phyloP scores from a whole-genome alignment of 2,113 vertebrate species.

The Sturnus vulgaris region DNA sequence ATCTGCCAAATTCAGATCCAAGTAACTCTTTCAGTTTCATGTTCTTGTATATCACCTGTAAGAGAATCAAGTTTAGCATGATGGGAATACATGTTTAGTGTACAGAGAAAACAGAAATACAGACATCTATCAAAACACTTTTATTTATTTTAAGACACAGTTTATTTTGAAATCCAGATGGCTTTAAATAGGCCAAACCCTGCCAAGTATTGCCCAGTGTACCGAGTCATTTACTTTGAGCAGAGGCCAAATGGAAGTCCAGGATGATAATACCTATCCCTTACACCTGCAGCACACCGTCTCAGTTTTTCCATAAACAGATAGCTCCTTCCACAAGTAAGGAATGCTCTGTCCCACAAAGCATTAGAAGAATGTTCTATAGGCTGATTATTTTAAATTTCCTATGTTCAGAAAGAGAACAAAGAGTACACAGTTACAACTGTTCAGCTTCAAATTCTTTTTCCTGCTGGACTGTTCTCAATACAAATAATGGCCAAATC shows the following conservation, averaged over 20 bases:
- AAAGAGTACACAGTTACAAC: not conserved
- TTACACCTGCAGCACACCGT: not conserved
- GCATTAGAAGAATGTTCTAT: not conserved
- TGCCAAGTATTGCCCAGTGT: not conserved
- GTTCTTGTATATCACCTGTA: not conserved
- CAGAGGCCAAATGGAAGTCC: not conserved
- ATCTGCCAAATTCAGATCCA: not conserved
- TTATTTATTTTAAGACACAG: no score
- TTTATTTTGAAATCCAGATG: not conserved
- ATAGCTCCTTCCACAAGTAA: not conserved
- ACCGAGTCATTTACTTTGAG: not conserved
- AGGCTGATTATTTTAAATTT: not conserved
- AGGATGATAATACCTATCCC: not conserved
- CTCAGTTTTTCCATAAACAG: not conserved
- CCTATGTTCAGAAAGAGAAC: not conserved
- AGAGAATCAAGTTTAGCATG: not conserved
- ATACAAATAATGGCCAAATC: not conserved
- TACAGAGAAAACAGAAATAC: not conserved
- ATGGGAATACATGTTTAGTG: not conserved
- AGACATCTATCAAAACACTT: not conserved
- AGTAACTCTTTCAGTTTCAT: not conserved
- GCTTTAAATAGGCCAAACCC: not conserved
- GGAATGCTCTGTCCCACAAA: not conserved
- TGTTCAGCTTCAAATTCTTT: not conserved
- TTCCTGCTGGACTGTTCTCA: not conserved